Base-by-base conservation (phyloP, 2,888 invertebrate species). In the Antitype chi region DNA sequence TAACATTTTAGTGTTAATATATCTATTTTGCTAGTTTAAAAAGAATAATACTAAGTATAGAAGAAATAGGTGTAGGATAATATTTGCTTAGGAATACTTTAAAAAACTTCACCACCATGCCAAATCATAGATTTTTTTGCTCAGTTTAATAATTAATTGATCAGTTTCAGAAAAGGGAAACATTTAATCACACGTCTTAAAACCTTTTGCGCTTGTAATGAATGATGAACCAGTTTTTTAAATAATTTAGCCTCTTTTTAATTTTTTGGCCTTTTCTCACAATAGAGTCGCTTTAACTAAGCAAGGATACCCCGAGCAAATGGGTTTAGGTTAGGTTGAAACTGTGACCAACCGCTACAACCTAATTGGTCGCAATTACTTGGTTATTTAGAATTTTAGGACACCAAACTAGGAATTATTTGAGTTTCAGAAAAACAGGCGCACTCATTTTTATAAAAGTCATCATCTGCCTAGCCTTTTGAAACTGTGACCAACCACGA, bases 1-100 rank as follows among this genome's bases (percentile, higher is more conserved):
- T 70, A 70, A 25, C 43, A 32, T 38, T 64, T 77, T 17, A 17
- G 64, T 63, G 75, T 32, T 25, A 68, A 38, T 20, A 47, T 28
- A 17, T 17, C 1, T 28, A 60, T 6, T 28, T 25, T 57, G 0
- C 23, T 9, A n/a, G 23, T 64, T 2, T 28, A 59, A 20, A 59
- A 28, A 28, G 17, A 59, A 28, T 28, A 28, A 0, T 25, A 2
- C 4, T 17, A 0, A 28, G 32, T 32, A 32, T 38, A 6, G 28
- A 28, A 28, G 4, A 28, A 59, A 59, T 28, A 59, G 59, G 20
- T 28, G 28, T 28, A 17, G 8, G 17, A 59, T 17, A 17, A 28
- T 25, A 28, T 59, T 59, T 59, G 28, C 17, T 17, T 28, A 59
- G 25, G 17, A 59, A 25, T 28, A 57, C 25, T 28, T 25, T 7